A percentile compares a stretch with the other conserved stretches of the same genome.
Evolutionary conservation across 2,888 invertebrate species (phyloP).

Genomic region (Leucozona laternaria): DNA sequence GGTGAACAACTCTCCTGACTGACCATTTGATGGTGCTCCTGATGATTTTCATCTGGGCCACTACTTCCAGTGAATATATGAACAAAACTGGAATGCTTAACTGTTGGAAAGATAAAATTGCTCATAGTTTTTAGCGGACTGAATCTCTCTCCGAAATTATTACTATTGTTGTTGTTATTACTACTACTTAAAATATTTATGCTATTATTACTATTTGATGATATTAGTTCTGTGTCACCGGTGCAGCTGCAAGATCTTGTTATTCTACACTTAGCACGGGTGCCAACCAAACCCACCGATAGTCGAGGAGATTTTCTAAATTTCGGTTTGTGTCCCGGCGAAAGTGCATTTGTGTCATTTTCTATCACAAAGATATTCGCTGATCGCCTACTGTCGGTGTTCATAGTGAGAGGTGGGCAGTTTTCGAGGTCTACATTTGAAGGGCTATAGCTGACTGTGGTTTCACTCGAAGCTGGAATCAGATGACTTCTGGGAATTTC

Average conservation of each 20-base stretch:
- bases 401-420: conserved; percentile 70
- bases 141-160: conserved; percentile 81
- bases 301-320: conserved; percentile 79
- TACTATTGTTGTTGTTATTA: conserved; percentile 66
- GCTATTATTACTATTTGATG: conserved; percentile 70
- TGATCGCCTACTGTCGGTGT: conserved; percentile 58
- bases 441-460: conserved; percentile 76
- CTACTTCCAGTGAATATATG: conserved; percentile 81
- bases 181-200: conserved; percentile 69
- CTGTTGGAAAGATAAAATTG: conserved; percentile 82
- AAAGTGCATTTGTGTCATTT: conserved; percentile 78
- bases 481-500: conserved; percentile 76
- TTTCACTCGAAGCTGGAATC: conserved; percentile 72
- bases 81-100: conserved; percentile 83
- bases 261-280: conserved; percentile 64
- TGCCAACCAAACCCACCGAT: conserved; percentile 71
- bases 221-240: conserved; percentile 71
- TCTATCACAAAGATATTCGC: conserved; percentile 80
- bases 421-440: conserved; percentile 68
- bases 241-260: conserved; percentile 76
- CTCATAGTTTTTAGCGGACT: conserved; percentile 84
- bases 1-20: conserved; percentile 51
- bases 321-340: conserved; percentile 80
- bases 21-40: conserved; percentile 51
- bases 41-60: conserved; percentile 53